Evolutionary conservation across 2,888 invertebrate species (phyloP).

Genomic region (Drosophila greeni): DNA sequence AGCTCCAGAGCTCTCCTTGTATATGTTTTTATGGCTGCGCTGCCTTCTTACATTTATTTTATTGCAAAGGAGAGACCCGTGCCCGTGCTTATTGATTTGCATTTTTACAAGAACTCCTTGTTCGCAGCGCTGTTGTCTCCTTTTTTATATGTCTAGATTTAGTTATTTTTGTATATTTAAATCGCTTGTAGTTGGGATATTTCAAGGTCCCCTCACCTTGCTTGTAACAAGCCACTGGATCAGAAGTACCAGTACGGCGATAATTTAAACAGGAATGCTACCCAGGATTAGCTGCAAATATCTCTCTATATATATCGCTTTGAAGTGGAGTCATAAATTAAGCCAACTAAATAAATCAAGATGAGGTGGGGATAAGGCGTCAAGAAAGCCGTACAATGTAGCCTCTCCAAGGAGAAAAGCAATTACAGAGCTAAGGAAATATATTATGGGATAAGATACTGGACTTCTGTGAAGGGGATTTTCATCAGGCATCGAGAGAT

Average conservation of each 20-base stretch:
- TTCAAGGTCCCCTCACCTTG: slow-evolving; percentile 18
- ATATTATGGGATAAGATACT: slow-evolving; percentile 14
- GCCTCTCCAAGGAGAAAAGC: not conserved
- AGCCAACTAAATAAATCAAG: slow-evolving; percentile 34
- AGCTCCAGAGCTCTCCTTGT: slow-evolving; percentile 43
- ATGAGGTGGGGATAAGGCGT: slow-evolving; percentile 27
- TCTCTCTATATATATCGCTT: slow-evolving; percentile 13
- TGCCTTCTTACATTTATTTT: slow-evolving; percentile 67
- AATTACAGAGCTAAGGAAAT: slow-evolving; percentile 4
- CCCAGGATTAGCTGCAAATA: slow-evolving; percentile 29
- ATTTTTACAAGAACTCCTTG: slow-evolving; percentile 64
- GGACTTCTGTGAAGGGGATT: slow-evolving; percentile 1
- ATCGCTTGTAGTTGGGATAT: slow-evolving; percentile 46
- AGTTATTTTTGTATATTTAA: slow-evolving; percentile 70
- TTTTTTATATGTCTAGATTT: slow-evolving; percentile 52
- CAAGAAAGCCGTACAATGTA: slow-evolving; percentile 8
- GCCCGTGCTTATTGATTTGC: slow-evolving; percentile 68
- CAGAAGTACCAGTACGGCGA: slow-evolving; percentile 29
- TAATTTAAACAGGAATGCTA: slow-evolving; percentile 40
- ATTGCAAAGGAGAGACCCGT: slow-evolving; percentile 59
- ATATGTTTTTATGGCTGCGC: slow-evolving; percentile 49
- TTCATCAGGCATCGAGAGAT: not conserved
- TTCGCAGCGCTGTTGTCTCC: slow-evolving; percentile 52
- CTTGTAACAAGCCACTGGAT: slow-evolving; percentile 32
- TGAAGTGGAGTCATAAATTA: slow-evolving; percentile 35